Evolutionary conservation across 2,888 invertebrate species (phyloP).

Genomic region (Tenthredo scrophulariae): DNA sequence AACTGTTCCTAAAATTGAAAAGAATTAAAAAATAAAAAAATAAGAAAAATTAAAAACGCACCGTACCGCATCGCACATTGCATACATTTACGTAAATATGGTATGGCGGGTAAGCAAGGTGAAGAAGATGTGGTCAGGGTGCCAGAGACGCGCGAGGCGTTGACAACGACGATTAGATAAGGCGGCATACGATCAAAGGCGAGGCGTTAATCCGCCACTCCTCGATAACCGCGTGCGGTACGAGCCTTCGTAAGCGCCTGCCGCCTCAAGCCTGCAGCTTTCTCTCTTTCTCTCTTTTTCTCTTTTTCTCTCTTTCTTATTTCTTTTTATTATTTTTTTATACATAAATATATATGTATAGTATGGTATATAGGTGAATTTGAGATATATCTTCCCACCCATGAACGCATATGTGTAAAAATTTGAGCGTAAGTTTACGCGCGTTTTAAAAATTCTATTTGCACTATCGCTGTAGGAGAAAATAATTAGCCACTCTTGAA

Average conservation of each 20-base stretch:
- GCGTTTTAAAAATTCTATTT: neutral
- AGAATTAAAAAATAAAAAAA: too few relatives aligned
- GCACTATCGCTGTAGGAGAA: neutral
- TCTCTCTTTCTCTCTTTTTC: neutral
- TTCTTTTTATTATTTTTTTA: neutral
- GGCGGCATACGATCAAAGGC: slow-evolving; percentile 75
- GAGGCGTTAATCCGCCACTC: slow-evolving; percentile 77
- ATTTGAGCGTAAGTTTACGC: neutral
- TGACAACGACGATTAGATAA: slow-evolving; percentile 75
- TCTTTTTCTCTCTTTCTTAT: neutral
- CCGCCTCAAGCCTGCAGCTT: slow-evolving; percentile 22
- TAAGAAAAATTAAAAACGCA: too few relatives aligned
- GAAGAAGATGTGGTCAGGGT: slow-evolving; percentile 29
- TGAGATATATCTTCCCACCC: neutral
- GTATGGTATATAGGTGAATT: neutral
- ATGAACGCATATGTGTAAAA: neutral
- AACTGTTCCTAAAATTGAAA: too few relatives aligned
- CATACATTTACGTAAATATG: neutral
- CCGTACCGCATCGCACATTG: too few relatives aligned
- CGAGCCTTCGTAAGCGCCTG: slow-evolving; percentile 70
- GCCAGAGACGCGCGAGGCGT: slow-evolving; percentile 54
- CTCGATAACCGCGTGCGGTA: slow-evolving; percentile 73
- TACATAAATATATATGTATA: neutral
- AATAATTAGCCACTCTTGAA: neutral
- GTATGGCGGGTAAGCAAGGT: neutral